Evolutionary conservation across 1,140 invertebrate genomes (phyloP).

Genomic region (Bathynomus jamesi): DNA sequence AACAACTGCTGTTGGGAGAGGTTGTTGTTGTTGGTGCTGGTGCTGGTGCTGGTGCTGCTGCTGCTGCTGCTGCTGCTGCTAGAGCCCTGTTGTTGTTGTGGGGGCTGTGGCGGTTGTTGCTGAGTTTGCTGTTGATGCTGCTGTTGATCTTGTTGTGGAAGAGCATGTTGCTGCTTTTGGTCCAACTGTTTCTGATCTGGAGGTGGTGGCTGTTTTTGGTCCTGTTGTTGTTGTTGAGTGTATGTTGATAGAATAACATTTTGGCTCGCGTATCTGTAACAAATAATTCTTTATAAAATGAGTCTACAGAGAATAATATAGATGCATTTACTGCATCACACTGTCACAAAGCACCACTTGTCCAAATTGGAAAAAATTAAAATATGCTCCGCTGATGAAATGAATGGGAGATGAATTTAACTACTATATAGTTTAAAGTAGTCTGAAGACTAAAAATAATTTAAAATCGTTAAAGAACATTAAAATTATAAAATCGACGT

Average conservation of each 20-base stretch:
- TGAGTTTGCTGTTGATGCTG: slow-evolving; percentile 23
- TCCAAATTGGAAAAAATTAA: no score
- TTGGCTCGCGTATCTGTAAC: slow-evolving; percentile 43
- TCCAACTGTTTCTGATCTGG: slow-evolving; percentile 1
- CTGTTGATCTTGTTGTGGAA: slow-evolving; percentile 13
- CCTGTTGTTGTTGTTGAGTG: slow-evolving; percentile 30
- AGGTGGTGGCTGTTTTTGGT: slow-evolving; percentile 18
- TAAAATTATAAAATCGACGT: no score
- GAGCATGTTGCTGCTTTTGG: slow-evolving; percentile 37
- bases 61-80: neutral
- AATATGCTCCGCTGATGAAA: no score
- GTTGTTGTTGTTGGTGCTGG: neutral
- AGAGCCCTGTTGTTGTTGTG: neutral
- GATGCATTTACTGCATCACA: no score
- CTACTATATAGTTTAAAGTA: no score
- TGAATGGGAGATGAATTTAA: no score
- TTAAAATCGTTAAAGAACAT: no score
- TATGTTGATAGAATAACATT: slow-evolving; percentile 45
- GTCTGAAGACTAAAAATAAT: no score
- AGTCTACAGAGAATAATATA: no score
- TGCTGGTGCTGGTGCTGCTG: neutral
- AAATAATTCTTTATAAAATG: no score
- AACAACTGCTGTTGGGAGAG: neutral
- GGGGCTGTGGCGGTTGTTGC: slow-evolving; percentile 17
- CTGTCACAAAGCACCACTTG: no score